Evolutionary conservation across 2,113 vertebrate genomes (phyloP), one percentile per base, ranked within the genome.

Genomic region (Ascaphus truei): DNA sequence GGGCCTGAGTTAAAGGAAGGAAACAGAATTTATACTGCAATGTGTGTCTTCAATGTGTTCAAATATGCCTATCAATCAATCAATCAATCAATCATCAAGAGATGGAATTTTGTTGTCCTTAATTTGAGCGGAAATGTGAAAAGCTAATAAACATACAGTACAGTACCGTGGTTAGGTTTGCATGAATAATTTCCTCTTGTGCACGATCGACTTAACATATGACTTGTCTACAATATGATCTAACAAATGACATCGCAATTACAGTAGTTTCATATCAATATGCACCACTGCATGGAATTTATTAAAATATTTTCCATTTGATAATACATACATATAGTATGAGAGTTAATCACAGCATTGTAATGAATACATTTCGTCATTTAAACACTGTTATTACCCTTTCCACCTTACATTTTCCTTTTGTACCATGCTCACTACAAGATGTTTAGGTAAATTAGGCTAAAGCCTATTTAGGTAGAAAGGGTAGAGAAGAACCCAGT

Each of bases 381-480:
- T 89, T 85, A 85, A 85, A 87, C 78, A 80, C 33, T 31, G 76
- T 81, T 86, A 84, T 88, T 88, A 85, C 87, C 85, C 85, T 89
- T 80, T 81, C 77, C 83, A 83, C 84, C 85, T 89, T 84, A 75
- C 76, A 79, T 89, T 85, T 85, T 85, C 80, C 81, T 82, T 87
- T 77, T 63, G 74, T 85, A 52, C 66, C 66, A 51, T 69, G 66
- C 56, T 84, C 82, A 79, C 78, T 78, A 85, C 84, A 80, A 81
- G 83, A 81, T 86, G 86, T 89, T 88, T 88, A 88, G 87, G 88
- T 83, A 90, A 88, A 88, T 89, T 80, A 86, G 86, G 85, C 83
- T 68, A 73, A 83, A 78, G 81, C 79, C 73, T 79, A 73, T 82
- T 85, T 81, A 85, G 87, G n/a, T n/a, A n/a, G n/a, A n/a, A n/a